These are phyloP conservation scores for Ploceus nigricollis DNA, from an alignment of 2,113 vertebrate genomes.

Conservation along the genomic window DNA sequence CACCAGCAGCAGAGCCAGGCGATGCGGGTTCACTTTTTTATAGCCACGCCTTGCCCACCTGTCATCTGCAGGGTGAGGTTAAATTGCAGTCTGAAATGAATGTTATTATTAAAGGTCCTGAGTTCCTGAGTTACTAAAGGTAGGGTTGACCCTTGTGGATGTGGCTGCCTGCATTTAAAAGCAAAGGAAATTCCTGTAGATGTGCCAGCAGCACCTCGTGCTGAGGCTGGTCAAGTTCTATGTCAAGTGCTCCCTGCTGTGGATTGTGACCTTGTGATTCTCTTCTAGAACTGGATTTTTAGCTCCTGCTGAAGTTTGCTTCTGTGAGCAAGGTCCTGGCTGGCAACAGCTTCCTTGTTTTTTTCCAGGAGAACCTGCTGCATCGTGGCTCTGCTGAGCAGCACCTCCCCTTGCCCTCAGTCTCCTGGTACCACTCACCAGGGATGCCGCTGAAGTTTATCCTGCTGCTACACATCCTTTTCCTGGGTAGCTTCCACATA, in stretches of 20 bases:
- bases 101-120: not conserved
- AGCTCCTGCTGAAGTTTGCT: not conserved
- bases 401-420: not conserved
- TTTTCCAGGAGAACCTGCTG: not conserved
- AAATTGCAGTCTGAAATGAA: not conserved
- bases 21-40: not conserved
- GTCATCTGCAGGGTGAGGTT: not conserved
- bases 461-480: not conserved
- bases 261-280: not conserved
- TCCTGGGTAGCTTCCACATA: not conserved
- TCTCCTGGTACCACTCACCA: fast-evolving
- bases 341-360: not conserved
- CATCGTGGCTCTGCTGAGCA: fast-evolving
- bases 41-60: not conserved
- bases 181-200: not conserved
- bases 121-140: not conserved
- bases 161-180: not conserved
- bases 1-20: not conserved
- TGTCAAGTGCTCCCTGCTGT: not conserved
- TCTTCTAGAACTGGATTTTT: not conserved
- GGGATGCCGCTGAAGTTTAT: not conserved
- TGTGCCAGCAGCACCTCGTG: not conserved
- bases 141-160: not conserved
- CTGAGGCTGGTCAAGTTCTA: not conserved
- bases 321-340: not conserved